Base-by-base conservation (phyloP, 1,140 invertebrate species). In the Trinorchestia longiramus region DNA sequence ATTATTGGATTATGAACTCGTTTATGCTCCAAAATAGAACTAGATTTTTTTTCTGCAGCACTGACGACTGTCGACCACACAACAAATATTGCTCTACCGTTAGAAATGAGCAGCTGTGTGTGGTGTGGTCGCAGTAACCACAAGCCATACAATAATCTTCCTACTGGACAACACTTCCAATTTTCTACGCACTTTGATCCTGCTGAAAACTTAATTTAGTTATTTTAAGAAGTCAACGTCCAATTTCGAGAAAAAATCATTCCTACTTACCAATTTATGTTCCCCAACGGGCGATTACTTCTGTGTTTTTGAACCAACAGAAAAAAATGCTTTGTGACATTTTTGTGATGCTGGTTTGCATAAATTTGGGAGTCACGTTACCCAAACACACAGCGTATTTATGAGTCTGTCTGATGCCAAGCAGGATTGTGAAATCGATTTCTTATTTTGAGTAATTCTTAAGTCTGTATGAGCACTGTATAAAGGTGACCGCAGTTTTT, bases 11-110 rank as follows among this genome's bases (percentile, higher is more conserved):
- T n/a, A n/a, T n/a, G n/a, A n/a, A n/a, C n/a, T n/a, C 47, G 47
- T 8, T 19, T 53, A 8, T 53, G 47, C 11, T 36, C 8, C 15
- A 77, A 77, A 36, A 19, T 77, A 36, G 28, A 15, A 36, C 1
- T 19, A 36, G 36, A 77, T 15, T 36, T 77, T 77, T 28, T 3
- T 11, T 19, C 8, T 77, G 62, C 62, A 36, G 15, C 62, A 77
- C 62, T 36, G 62, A 23, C 15, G 62, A 77, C 62, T 36, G 28
- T 28, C 28, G 28, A 1, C 41, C 88, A 42, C 88, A 90, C 88
- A 90, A 90, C 88, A 90, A 90, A 42, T 90, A 95, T 62, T 87
- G 62, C 57, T 95, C 43, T 40, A 62, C 95, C 43, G 43, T 95
- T 43, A 8, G 57, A 62, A 57, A 45, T 44, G 43, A 3, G 43